These are phyloP conservation scores for Lamproptera curius DNA, from an alignment of 2,888 invertebrate genomes.

Conservation along the genomic window DNA sequence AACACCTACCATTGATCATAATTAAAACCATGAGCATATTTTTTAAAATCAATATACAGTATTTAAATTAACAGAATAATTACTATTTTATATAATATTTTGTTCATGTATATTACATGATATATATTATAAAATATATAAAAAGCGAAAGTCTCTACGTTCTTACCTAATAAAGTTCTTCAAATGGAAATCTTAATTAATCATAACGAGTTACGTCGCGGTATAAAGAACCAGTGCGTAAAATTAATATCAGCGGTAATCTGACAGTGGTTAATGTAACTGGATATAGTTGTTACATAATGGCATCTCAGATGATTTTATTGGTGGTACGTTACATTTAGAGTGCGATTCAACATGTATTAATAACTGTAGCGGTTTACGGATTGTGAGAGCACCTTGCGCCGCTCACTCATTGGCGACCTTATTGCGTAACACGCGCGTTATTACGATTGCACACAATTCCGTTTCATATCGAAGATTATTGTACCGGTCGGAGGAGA, in stretches of 20 bases:
- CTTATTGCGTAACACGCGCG: slow-evolving; percentile 40
- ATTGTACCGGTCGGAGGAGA: slow-evolving; percentile 48
- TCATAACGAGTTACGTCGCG: too few relatives aligned
- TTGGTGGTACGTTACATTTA: slow-evolving; percentile 55
- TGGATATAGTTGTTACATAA: slow-evolving; percentile 47
- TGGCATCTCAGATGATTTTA: slow-evolving; percentile 40
- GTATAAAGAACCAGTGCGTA: neutral
- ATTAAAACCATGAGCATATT: too few relatives aligned
- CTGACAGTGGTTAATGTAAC: neutral
- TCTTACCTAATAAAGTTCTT: too few relatives aligned
- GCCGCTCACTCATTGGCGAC: slow-evolving; percentile 19
- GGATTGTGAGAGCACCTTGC: slow-evolving; percentile 21
- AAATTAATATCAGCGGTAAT: slow-evolving; percentile 12
- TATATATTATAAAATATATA: too few relatives aligned
- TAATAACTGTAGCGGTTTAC: slow-evolving; percentile 36
- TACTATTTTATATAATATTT: too few relatives aligned
- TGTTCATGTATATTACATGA: too few relatives aligned
- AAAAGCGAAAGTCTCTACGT: too few relatives aligned
- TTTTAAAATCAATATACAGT: too few relatives aligned
- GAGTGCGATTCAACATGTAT: slow-evolving; percentile 51
- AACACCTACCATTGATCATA: too few relatives aligned
- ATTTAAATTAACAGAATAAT: too few relatives aligned
- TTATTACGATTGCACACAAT: slow-evolving; percentile 46
- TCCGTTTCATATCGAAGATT: slow-evolving; percentile 48
- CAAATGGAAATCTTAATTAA: too few relatives aligned